Evolutionary conservation across 2,113 vertebrate genomes (phyloP).

Genomic region (Thamnophis sirtalis): DNA sequence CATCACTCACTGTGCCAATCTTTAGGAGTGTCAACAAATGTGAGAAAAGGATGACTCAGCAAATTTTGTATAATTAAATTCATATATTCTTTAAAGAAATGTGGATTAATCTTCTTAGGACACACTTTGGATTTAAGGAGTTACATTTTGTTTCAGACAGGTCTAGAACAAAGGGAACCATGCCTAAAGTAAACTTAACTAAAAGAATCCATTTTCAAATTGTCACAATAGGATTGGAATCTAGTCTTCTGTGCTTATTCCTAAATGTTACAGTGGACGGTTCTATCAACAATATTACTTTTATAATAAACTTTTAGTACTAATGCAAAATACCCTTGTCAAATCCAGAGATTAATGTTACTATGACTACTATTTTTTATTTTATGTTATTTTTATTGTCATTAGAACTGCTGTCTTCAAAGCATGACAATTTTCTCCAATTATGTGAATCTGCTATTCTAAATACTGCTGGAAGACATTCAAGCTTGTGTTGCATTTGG

Average conservation of each 20-base stretch:
- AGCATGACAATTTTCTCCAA: neutral
- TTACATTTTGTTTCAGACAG: neutral
- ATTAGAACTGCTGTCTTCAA: slow-evolving; percentile 15
- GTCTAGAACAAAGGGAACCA: neutral
- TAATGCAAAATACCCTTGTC: neutral
- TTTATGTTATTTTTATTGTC: neutral
- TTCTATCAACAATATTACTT: slow-evolving; percentile 3
- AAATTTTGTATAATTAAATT: neutral
- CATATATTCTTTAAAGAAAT: neutral
- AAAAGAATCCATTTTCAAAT: neutral
- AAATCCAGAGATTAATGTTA: slow-evolving; percentile 14
- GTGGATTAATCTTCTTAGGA: neutral
- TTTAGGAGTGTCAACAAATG: neutral
- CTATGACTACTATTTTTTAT: neutral
- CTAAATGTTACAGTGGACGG: neutral
- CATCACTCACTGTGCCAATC: neutral
- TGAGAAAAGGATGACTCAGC: neutral
- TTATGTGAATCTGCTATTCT: neutral
- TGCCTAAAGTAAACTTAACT: neutral
- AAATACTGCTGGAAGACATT: neutral
- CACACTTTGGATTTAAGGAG: neutral
- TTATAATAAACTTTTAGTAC: neutral
- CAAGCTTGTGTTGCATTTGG: slow-evolving; percentile 7
- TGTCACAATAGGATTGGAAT: neutral
- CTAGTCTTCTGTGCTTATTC: neutral